Conservation (phyloP, 2,888 invertebrate genomes). For the Mylabris sibirica region DNA sequence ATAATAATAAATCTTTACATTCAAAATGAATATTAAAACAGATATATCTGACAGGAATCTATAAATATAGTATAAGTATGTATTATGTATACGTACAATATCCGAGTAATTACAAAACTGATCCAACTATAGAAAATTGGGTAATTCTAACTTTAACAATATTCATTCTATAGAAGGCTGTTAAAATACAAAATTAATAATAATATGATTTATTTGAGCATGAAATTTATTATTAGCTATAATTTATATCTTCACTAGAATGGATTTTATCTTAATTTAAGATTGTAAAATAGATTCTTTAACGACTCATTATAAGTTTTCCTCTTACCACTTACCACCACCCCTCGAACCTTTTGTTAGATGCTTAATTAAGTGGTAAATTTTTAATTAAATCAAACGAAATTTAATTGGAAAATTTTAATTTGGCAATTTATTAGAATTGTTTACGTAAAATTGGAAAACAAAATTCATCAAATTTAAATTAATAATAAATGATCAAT, state of each 20-base stretch:
- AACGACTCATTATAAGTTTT: background rate
- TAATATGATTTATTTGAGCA: conserved; percentile 12
- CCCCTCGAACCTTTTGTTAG: background rate
- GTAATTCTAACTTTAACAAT: background rate
- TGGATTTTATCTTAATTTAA: conserved; percentile 10
- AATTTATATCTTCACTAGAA: conserved; percentile 14
- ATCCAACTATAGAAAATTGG: background rate
- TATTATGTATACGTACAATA: no score
- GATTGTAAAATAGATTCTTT: background rate
- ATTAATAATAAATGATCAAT: background rate
- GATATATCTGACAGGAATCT: background rate
- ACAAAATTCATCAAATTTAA: background rate
- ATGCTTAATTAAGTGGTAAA: background rate
- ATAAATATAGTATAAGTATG: background rate
- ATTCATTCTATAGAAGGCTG: background rate
- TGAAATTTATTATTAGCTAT: conserved; percentile 11
- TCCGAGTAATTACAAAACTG: background rate
- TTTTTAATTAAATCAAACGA: background rate
- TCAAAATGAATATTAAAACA: background rate
- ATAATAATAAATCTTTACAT: background rate
- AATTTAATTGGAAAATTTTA: background rate
- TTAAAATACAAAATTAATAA: conserved; percentile 20
- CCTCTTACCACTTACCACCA: background rate
- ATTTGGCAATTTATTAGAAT: background rate
- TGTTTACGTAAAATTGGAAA: background rate